Percentiles rank a stretch among this genome's conserved stretches.
Conservation (phyloP, 2,888 invertebrate genomes). For the Apocheima hispidaria region DNA sequence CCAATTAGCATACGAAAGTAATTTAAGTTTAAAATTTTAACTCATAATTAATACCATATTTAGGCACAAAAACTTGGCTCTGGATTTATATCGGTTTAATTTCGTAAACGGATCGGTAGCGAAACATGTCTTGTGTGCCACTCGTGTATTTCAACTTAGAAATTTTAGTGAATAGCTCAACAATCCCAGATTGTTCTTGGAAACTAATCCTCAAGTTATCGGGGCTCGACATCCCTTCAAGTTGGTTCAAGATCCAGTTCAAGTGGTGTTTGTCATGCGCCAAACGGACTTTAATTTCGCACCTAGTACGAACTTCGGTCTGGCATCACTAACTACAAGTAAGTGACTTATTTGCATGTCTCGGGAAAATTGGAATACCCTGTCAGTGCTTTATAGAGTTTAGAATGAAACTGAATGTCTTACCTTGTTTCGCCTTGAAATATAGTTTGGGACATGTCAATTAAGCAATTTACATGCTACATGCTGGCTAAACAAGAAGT, state of each 20-base stretch:
- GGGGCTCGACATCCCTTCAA: conserved; percentile 52
- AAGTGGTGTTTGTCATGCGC: conserved; percentile 55
- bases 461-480: too few relatives aligned
- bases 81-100: conserved; percentile 24
- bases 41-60: conserved; percentile 35
- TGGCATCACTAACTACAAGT: conserved; percentile 54
- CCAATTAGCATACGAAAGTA: conserved; percentile 38
- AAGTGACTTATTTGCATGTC: conserved; percentile 61
- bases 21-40: conserved; percentile 35
- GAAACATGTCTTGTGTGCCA: conserved; percentile 27
- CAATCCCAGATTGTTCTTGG: conserved; percentile 57
- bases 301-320: conserved; percentile 56
- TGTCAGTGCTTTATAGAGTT: conserved; percentile 29
- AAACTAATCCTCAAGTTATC: conserved; percentile 69
- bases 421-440: too few relatives aligned
- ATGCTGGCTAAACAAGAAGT: too few relatives aligned
- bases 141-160: conserved; percentile 47
- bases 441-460: too few relatives aligned
- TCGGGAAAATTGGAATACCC: conserved; percentile 41
- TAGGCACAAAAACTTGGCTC: conserved; percentile 31
- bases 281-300: conserved; percentile 62
- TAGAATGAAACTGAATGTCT: conserved; percentile 28
- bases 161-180: conserved; percentile 54
- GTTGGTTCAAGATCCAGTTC: conserved; percentile 57
- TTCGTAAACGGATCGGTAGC: conserved; percentile 33